phyloP scores from a whole-genome alignment of 2,113 vertebrate species.

The Oceanodroma tethys region DNA sequence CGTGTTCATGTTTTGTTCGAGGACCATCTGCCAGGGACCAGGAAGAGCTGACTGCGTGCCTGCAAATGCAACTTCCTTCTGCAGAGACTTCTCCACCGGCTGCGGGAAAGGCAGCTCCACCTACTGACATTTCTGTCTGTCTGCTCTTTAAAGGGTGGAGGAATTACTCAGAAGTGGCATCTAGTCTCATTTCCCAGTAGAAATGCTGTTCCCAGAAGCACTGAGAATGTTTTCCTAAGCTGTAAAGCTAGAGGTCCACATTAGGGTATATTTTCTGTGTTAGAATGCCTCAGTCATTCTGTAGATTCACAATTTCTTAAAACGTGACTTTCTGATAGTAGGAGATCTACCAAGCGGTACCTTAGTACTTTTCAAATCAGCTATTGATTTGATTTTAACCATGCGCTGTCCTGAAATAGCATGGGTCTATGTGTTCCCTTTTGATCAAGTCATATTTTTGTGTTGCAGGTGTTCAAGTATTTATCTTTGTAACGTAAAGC shows the following conservation, averaged over 20 bases:
- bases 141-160: conserved; percentile 23
- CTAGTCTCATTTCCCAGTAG: conserved; percentile 31
- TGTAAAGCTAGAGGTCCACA: not conserved
- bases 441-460: not conserved
- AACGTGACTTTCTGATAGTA: not conserved
- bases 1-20: conserved; percentile 61
- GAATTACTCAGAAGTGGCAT: conserved; percentile 25
- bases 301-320: conserved; percentile 6
- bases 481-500: not conserved
- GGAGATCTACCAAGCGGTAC: not conserved
- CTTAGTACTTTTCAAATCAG: not conserved
- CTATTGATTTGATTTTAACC: not conserved
- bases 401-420: not conserved
- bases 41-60: not conserved
- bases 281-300: conserved; percentile 1
- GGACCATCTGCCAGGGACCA: conserved; percentile 34
- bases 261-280: not conserved
- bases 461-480: not conserved
- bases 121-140: conserved; percentile 66
- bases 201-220: conserved; percentile 47
- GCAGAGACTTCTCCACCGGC: conserved; percentile 2
- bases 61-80: conserved; percentile 49
- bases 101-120: conserved; percentile 61
- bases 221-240: not conserved
- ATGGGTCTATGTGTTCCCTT: not conserved